Evolutionary conservation across 37 sponge, comb jelly and placozoan genomes (phyloP), one percentile per base, ranked within the genome.

Genomic region (Beroe forskalii): DNA sequence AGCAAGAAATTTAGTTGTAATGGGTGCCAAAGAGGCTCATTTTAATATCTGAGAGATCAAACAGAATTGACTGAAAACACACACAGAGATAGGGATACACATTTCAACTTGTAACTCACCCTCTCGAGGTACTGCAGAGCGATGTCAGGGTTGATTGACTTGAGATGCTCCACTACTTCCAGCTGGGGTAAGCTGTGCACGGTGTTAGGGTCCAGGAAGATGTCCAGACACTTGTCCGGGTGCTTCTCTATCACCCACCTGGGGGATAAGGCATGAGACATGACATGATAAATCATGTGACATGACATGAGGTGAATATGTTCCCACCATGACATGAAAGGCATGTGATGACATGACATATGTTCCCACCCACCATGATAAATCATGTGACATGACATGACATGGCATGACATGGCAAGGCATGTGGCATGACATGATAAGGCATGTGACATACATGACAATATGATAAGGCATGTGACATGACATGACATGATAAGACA

Each of bases 241-340:
- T 80, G 86, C 35, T 80, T 80, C 86, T 80, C 86, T 30, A 80
- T 80, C 44, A 80, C 86, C 86, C 86, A 80, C 86, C 86, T 80
- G 86, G 38, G 38, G 38, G 72, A 64, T 64, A 23, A 64, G 20
- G 17, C 31, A 64, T 30, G 66, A 48, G 55, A 48, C 12, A 12
- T 48, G 55, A 48, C 55, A 48, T 6, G 6, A 12, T 6, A 48
- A 12, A 48, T 48, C 55, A 12, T 48, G 12, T 48, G 55, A 48
- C 55, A 48, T 48, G 55, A 48, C 6, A 17, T 12, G 12, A 48
- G 55, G 55, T 17, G 12, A 48, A 48, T 17, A 12, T 48, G 55
- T 48, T 12, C 55, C 6, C 12, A 48, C 55, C 55, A 48, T 48
- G 55, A 48, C 55, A n/a, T 48, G 55, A 48, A 48, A 48, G 6